A percentile compares a stretch with the other conserved stretches of the same genome.
These are phyloP conservation scores for Metallyticus violacea DNA, from an alignment of 2,888 invertebrate genomes.

Conservation along the genomic window DNA sequence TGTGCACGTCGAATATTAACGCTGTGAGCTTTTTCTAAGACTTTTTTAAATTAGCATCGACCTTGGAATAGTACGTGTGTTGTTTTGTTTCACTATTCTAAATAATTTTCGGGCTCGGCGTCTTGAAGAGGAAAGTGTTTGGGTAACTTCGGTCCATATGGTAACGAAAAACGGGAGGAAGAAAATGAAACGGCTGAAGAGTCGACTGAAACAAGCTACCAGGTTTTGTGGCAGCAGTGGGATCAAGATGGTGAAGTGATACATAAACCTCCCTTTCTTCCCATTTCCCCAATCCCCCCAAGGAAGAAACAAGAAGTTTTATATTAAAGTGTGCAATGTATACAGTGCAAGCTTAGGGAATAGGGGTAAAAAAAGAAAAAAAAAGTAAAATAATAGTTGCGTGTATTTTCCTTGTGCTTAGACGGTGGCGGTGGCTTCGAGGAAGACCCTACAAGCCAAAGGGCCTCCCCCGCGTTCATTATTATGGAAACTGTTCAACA, in stretches of 20 bases:
- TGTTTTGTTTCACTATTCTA: background rate
- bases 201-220: conserved; percentile 5
- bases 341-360: conserved; percentile 7
- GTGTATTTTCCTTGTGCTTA: conserved; percentile 15
- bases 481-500: conserved; percentile 34
- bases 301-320: background rate
- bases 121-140: background rate
- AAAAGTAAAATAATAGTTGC: background rate
- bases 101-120: background rate
- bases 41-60: background rate
- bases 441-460: conserved; percentile 9
- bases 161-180: background rate
- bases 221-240: background rate
- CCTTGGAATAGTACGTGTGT: background rate
- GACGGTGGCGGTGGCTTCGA: conserved; percentile 11
- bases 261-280: background rate
- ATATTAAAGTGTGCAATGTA: conserved; percentile 3
- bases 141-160: conserved; percentile 6
- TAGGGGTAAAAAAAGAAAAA: background rate
- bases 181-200: background rate
- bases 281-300: background rate
- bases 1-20: background rate
- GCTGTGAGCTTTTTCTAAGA: background rate
- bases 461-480: conserved; percentile 17
- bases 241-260: conserved; percentile 16